Base-by-base conservation (phyloP, 2,113 vertebrate species). In the Megaceryle torquata region DNA sequence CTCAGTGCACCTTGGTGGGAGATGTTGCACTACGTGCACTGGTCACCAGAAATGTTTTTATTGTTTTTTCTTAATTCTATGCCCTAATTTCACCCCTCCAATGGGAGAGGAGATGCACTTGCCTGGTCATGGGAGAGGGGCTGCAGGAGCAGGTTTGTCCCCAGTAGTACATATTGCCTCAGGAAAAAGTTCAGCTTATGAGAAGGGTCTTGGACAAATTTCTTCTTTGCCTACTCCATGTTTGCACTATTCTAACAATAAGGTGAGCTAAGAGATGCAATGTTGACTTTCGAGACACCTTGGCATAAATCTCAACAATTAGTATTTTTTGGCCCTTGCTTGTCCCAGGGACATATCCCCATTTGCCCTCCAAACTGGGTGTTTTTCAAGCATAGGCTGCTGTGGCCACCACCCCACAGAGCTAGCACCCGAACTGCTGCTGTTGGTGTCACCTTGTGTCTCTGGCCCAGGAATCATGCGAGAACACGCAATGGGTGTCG, bases 101-200 rank as follows among this genome's bases (percentile, higher is more conserved):
- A 39, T 25, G n/a, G 33, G 14, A 63, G 31, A 5, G 12, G 28
- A 11, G 37, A 12, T 67, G 26, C 54, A 14, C 39, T 39, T 60
- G 22, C 35, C 22, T 39, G 46, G 13, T 61, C 6, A 18, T 8
- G 11, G 10, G 28, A 39, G 20, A 29, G 31, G 15, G 35, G 19
- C 24, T 3, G 1, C 3, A 28, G 50, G 28, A 77, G n/a, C 67
- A 61, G 43, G 7, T 35, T 85, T 63, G 21, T 5, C 33, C 26
- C 57, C 24, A 24, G 0, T 1, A 9, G 6, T 17, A 6, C 1
- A 0, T 37, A 46, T 33, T 5, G 1, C 44, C 22, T 43, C 31
- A 12, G 4, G 1, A 83, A 33, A 37, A 60, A 63, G 50, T 5
- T 31, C 41, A 74, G 2, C 16, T 39, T 13, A 19, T 37, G 26